These are phyloP conservation scores for Mesorhabditis spiculigera DNA, from an alignment of 2,888 invertebrate genomes.

Conservation along the genomic window DNA sequence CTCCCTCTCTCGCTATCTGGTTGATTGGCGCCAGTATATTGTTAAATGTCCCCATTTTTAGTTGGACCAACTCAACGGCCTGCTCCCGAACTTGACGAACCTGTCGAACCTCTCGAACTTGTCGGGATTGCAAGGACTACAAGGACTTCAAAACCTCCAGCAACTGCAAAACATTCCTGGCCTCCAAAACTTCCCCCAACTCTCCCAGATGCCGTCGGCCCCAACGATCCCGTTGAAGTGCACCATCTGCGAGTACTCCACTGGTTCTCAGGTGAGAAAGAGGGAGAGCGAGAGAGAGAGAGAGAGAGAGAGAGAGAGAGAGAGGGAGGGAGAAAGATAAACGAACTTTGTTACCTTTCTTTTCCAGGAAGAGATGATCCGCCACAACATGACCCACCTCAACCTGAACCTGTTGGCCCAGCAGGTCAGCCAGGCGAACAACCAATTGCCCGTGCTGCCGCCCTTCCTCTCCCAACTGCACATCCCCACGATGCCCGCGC, in stretches of 20 bases:
- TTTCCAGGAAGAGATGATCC: conserved; percentile 41
- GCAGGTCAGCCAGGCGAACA: conserved; percentile 14
- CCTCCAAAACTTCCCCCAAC: conserved; percentile 11
- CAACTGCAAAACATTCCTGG: background rate
- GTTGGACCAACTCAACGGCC: conserved; percentile 17
- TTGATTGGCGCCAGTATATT: too few relatives aligned
- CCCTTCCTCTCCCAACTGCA: conserved; percentile 13
- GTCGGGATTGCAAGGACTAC: too few relatives aligned
- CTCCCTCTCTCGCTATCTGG: too few relatives aligned
- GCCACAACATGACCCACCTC: conserved; percentile 45
- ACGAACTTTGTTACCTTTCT: background rate
- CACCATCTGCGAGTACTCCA: conserved; percentile 29
- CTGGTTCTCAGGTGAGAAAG: conserved; percentile 2
- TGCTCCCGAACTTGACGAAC: conserved; percentile 10
- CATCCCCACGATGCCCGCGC: conserved; percentile 12
- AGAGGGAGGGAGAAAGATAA: too few relatives aligned
- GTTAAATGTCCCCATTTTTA: conserved; percentile 11
- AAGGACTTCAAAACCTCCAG: too few relatives aligned
- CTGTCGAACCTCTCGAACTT: too few relatives aligned
- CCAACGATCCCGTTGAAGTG: conserved; percentile 24
- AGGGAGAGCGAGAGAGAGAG: too few relatives aligned
- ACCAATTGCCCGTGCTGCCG: conserved; percentile 25
- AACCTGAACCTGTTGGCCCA: conserved; percentile 15
- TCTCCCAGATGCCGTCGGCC: conserved; percentile 3
- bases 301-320: background rate